Evolutionary conservation across 1,140 invertebrate genomes (phyloP).

Genomic region (Mycetomoellerius zeteki): DNA sequence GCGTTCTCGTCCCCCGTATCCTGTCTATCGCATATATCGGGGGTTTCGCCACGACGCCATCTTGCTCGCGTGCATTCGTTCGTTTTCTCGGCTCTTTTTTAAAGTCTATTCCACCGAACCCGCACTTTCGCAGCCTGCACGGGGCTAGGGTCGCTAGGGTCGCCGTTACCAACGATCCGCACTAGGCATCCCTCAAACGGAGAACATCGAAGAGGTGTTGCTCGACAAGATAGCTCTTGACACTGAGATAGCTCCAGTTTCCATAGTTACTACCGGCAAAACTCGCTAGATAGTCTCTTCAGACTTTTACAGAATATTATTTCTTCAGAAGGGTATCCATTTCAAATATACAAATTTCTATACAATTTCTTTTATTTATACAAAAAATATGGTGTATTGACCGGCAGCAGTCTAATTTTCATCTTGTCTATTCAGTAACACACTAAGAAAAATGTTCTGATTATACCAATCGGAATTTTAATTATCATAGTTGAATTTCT

Average conservation of each 20-base stretch:
- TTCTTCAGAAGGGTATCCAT: not conserved
- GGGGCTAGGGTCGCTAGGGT: conserved; percentile 59
- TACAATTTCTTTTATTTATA: not conserved
- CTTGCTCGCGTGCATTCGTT: conserved; percentile 76
- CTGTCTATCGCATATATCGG: conserved; percentile 48
- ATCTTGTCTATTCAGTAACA: no score
- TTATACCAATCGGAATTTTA: no score
- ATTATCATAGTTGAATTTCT: no score
- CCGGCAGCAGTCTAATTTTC: no score
- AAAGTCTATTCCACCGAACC: conserved; percentile 47
- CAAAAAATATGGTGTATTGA: no score
- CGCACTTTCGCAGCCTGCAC: conserved; percentile 67
- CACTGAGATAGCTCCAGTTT: not conserved
- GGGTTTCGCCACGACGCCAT: conserved; percentile 70
- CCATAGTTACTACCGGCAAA: not conserved
- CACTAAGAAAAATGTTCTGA: no score
- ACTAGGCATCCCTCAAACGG: not conserved
- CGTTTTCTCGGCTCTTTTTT: conserved; percentile 74
- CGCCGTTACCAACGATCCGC: conserved; percentile 47
- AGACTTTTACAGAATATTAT: not conserved
- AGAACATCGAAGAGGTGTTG: conserved; percentile 56
- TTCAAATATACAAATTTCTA: not conserved
- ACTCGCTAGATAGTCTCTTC: not conserved
- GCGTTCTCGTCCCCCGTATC: conserved; percentile 56
- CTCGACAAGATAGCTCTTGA: conserved; percentile 34